These are phyloP conservation scores for Neodiprion lecontei DNA, from an alignment of 1,140 invertebrate genomes.

Conservation along the genomic window DNA sequence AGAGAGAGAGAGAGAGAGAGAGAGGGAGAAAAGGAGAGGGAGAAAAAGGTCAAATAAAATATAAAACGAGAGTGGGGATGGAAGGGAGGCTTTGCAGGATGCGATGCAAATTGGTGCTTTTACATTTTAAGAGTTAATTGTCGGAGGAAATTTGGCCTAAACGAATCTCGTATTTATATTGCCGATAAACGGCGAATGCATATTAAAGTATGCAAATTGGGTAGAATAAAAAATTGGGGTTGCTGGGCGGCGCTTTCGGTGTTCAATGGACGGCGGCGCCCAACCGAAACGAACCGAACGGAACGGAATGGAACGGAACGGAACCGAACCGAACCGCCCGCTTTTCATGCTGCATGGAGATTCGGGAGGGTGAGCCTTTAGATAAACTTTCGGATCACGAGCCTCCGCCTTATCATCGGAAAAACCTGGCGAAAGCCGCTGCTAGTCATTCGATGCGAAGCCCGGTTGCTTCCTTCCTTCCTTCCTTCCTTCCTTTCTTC, in stretches of 20 bases:
- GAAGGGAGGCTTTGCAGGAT: background rate
- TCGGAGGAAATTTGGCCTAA: constrained; percentile 32
- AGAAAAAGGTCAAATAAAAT: background rate
- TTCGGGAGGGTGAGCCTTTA: background rate
- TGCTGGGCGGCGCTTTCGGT: background rate
- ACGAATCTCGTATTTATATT: constrained; percentile 44
- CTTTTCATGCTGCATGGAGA: too few relatives aligned
- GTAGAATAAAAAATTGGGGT: constrained; percentile 23
- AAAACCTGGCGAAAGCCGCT: background rate
- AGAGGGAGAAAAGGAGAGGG: too few relatives aligned
- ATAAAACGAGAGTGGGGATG: background rate
- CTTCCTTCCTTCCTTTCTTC: too few relatives aligned
- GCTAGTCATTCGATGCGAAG: background rate
- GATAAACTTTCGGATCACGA: background rate
- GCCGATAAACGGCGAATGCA: constrained; percentile 40
- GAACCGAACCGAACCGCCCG: background rate
- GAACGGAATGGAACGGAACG: background rate
- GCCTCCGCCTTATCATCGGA: constrained; percentile 6
- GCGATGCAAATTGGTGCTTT: constrained; percentile 37
- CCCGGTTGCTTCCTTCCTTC: too few relatives aligned
- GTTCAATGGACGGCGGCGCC: background rate
- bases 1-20: too few relatives aligned
- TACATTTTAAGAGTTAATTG: constrained; percentile 39
- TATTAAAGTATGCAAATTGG: constrained; percentile 45
- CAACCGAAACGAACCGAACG: background rate